Evolutionary conservation across 2,888 invertebrate species (phyloP).

Genomic region (Chalcis sispes): DNA sequence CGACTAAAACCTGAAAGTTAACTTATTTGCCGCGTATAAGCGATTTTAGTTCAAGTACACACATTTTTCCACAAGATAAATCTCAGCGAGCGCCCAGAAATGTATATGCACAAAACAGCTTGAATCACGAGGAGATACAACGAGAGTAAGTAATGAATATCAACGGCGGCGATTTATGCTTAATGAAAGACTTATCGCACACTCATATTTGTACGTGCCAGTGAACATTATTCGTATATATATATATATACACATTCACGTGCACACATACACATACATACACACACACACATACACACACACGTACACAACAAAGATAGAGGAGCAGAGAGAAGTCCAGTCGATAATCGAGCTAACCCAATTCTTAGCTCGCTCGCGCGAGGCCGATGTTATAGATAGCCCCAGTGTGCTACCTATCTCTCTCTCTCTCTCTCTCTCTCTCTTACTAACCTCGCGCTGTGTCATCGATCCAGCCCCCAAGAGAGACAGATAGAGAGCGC

Average conservation of each 20-base stretch:
- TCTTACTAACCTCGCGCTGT: conserved; percentile 20
- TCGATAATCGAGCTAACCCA: conserved; percentile 53
- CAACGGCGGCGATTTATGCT: conserved; percentile 46
- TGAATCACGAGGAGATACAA: conserved; percentile 34
- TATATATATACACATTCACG: too few relatives aligned
- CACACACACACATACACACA: background rate
- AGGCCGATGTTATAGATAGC: conserved; percentile 41
- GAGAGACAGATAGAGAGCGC: background rate
- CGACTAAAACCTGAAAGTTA: background rate
- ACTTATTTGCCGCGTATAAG: background rate
- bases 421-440: conserved; percentile 9
- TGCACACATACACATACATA: background rate
- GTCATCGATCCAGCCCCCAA: conserved; percentile 35
- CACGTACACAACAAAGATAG: background rate
- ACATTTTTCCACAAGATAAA: background rate
- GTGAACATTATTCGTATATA: too few relatives aligned
- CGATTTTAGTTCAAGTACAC: background rate
- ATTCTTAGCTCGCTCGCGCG: conserved; percentile 44
- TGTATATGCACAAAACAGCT: conserved; percentile 24
- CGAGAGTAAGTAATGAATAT: conserved; percentile 47
- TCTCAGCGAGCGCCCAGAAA: background rate
- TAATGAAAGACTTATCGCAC: conserved; percentile 41
- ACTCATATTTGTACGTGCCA: too few relatives aligned
- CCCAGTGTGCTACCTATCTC: background rate
- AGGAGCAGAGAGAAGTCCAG: conserved; percentile 22